Evolutionary conservation across 2,113 vertebrate genomes (phyloP), one percentile per base, ranked within the genome.

Genomic region (Patagioenas fasciata): DNA sequence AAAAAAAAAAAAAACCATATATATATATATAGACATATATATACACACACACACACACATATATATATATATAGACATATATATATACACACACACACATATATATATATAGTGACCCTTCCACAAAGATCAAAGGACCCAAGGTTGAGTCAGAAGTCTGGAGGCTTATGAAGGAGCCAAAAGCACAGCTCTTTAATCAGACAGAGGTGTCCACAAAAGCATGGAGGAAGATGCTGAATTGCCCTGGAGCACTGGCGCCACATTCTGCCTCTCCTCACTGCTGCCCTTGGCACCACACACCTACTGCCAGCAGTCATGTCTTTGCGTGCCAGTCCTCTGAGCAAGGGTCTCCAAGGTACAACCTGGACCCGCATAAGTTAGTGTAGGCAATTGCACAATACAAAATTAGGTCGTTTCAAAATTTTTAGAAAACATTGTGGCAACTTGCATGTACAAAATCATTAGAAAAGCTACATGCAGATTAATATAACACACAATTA

Each of bases 401-500:
- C 8, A 50, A 77, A 85, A 34, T 25, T 2, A 53, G 7, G 26
- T 26, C 12, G 73, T 80, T 47, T 6, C 11, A 80, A 36, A 44
- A 20, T 19, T 53, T 83, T 32, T 31, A 71, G 80, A 44, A 87
- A 81, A 54, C 10, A 62, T 1, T 34, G 6, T 15, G 42, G 47
- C 29, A 58, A 14, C 62, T 71, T 57, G 70, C 25, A 72, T 16
- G 24, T 19, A 89, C 7, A 44, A 69, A 94, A n/a, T 32, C 9
- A 44, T 65, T n/a, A 36, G 29, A 72, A 86, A 70, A 71, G 5
- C 11, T 13, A 16, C 1, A 1, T 15, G 11, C 16, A 78, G 67
- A 57, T 38, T 19, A 82, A 84, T 15, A 38, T 20, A 81, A 66
- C 11, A 51, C 1, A 23, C n/a, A 66, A 67, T 98, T 98, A 99